A percentile compares a stretch with the other conserved stretches of the same genome.
phyloP scores from a whole-genome alignment of 2,797 vertebrate species.

The Harpagifer antarcticus region DNA sequence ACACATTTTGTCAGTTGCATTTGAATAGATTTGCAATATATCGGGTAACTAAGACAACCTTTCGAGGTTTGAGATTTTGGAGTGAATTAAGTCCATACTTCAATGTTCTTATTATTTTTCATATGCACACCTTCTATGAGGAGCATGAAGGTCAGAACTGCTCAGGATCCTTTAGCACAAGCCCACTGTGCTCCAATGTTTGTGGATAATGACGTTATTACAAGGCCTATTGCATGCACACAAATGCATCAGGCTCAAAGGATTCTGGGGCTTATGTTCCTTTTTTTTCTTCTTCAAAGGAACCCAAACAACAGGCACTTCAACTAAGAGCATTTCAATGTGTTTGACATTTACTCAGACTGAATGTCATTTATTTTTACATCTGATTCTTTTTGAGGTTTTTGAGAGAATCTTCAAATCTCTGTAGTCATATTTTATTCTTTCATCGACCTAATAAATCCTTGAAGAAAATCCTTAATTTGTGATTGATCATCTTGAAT shows the following conservation, averaged over 20 bases:
- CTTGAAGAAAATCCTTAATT: too few species aligned
- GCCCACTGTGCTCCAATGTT: background rate
- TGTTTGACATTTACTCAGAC: background rate
- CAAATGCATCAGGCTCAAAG: background rate
- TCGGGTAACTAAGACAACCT: background rate
- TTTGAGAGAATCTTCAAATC: too few species aligned
- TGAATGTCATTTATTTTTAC: too few species aligned
- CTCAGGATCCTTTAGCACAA: background rate
- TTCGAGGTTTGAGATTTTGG: constrained; percentile 3
- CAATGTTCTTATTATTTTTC: constrained; percentile 5
- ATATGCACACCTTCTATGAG: background rate
- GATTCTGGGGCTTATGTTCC: background rate
- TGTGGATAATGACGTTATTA: background rate
- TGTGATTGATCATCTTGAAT: too few species aligned
- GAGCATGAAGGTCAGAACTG: background rate
- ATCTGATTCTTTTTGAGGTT: too few species aligned
- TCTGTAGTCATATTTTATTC: too few species aligned
- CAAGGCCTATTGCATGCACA: background rate
- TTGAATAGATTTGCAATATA: background rate
- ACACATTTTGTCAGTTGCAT: background rate
- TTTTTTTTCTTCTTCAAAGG: background rate
- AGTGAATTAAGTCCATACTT: background rate
- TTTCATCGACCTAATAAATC: too few species aligned
- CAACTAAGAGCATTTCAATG: background rate
- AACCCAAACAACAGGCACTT: background rate